A percentile compares a stretch with the other conserved stretches of the same genome.
phyloP scores from a whole-genome alignment of 2,797 vertebrate species.

The Todus mexicanus region DNA sequence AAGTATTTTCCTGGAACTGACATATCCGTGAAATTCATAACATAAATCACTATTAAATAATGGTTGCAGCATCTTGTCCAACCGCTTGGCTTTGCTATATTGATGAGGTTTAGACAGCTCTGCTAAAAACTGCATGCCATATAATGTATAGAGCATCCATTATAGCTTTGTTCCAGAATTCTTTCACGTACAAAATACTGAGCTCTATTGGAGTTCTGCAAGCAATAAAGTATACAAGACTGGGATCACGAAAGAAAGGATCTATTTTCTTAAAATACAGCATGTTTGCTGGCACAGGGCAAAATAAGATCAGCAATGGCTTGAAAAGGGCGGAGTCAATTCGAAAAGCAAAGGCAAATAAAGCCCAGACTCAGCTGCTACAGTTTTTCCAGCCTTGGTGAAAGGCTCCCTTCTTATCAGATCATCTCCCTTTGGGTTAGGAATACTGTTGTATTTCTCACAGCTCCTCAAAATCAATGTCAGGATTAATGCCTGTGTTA shows the following conservation, averaged over 20 bases:
- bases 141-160: neutral
- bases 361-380: neutral
- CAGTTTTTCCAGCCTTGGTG: neutral
- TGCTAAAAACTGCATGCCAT: neutral
- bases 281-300: neutral
- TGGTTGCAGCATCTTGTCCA: neutral
- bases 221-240: neutral
- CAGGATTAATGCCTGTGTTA: neutral
- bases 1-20: neutral
- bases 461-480: neutral
- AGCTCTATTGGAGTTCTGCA: neutral
- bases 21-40: neutral
- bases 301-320: neutral
- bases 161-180: neutral
- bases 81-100: neutral
- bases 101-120: neutral
- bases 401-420: neutral
- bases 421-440: neutral
- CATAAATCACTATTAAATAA: neutral
- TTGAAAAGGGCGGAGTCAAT: neutral
- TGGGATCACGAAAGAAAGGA: neutral
- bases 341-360: conserved; percentile 8
- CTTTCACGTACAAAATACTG: neutral
- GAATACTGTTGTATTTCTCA: neutral
- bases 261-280: neutral